These are phyloP conservation scores for Apodemus speciosus DNA, from an alignment of 2,113 vertebrate genomes.

Conservation along the genomic window DNA sequence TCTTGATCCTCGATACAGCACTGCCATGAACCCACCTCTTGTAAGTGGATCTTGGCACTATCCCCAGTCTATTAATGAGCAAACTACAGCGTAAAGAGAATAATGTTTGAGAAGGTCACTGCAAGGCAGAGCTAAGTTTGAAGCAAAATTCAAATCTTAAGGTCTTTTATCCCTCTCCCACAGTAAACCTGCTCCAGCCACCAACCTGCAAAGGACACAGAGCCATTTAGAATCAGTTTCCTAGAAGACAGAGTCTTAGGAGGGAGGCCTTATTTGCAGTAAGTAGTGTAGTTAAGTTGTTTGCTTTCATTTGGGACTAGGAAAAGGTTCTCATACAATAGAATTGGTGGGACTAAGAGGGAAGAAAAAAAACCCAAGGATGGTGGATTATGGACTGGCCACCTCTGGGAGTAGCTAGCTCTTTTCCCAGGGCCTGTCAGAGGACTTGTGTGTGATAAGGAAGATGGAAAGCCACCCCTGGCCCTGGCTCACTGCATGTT, in stretches of 20 bases:
- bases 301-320: background rate
- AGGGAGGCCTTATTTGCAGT: background rate
- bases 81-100: background rate
- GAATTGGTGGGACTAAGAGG: background rate
- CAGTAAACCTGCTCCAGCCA: background rate
- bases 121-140: background rate
- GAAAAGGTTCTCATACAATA: background rate
- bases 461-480: background rate
- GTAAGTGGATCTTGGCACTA: background rate
- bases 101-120: background rate
- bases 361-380: background rate
- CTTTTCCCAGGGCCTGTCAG: fast-evolving
- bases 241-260: background rate
- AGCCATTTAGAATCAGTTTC: background rate
- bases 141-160: background rate
- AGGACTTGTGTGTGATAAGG: background rate
- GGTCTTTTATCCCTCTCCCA: background rate
- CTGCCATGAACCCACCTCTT: background rate
- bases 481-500: background rate
- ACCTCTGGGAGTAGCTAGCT: background rate
- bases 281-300: background rate
- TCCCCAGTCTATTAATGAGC: background rate
- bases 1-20: background rate
- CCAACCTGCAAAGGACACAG: background rate
- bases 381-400: background rate